Evolutionary conservation across 2,888 invertebrate species (phyloP).

Genomic region (Rutpela maculata): DNA sequence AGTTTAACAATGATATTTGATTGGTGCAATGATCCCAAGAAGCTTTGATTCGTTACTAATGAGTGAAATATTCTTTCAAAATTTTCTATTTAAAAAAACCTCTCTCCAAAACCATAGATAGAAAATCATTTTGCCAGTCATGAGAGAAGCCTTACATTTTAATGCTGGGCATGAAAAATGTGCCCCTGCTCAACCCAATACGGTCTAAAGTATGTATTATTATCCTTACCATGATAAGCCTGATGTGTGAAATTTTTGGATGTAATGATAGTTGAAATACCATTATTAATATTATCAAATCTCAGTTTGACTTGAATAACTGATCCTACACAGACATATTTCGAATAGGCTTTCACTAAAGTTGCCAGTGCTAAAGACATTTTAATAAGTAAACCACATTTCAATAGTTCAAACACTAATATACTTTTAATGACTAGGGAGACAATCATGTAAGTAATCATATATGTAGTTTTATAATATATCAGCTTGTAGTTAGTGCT

Average conservation of each 20-base stretch:
- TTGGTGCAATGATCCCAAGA: no score
- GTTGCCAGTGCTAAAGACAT: not conserved
- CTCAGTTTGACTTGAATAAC: not conserved
- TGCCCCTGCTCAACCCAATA: no score
- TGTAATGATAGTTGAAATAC: not conserved
- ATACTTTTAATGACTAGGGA: not conserved
- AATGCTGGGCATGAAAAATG: no score
- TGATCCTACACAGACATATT: not conserved
- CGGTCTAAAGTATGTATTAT: not conserved
- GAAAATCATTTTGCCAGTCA: no score
- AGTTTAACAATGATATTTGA: no score
- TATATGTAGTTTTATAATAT: not conserved
- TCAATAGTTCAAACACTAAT: not conserved
- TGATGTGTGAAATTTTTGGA: not conserved
- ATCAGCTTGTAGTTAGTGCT: not conserved
- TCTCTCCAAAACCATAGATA: no score
- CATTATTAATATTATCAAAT: slow-evolving; percentile 10
- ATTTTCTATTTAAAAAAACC: no score
- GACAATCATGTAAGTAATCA: not conserved
- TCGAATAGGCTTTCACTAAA: not conserved
- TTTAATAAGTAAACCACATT: not conserved
- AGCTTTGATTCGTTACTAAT: no score
- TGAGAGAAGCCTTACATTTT: no score
- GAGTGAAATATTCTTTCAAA: no score
- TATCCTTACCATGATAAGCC: not conserved